Evolutionary conservation across 2,797 vertebrate genomes (phyloP).

Genomic region (Vespertilio murinus): DNA sequence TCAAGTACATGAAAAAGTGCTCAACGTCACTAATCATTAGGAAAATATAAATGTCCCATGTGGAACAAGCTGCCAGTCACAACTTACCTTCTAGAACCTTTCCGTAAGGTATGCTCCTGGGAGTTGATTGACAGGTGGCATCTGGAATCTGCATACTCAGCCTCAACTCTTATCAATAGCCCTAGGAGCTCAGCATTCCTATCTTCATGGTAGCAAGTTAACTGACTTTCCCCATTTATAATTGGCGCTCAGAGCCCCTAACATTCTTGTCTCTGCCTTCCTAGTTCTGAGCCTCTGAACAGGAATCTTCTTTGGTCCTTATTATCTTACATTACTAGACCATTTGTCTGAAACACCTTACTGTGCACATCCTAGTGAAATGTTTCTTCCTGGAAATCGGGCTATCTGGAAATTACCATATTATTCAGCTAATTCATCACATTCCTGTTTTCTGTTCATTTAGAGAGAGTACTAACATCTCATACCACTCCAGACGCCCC

Average conservation of each 20-base stretch:
- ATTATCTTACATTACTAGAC: neutral
- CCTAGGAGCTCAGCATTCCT: neutral
- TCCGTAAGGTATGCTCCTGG: neutral
- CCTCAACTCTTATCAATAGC: neutral
- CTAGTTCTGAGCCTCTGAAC: neutral
- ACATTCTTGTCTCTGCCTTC: neutral
- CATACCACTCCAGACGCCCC: neutral
- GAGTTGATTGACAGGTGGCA: neutral
- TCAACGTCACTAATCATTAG: neutral
- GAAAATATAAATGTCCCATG: neutral
- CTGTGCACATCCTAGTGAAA: neutral
- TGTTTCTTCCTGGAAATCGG: neutral
- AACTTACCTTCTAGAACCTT: neutral
- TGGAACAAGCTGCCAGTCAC: neutral
- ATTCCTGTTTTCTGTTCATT: neutral
- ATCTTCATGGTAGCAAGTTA: neutral
- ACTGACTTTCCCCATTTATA: neutral
- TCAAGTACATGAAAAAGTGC: neutral
- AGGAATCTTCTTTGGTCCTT: neutral
- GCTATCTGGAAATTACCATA: neutral
- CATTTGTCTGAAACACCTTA: neutral
- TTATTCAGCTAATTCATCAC: constrained; percentile 16
- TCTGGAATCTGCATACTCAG: constrained; percentile 10
- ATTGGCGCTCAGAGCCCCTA: neutral
- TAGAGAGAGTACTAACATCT: neutral